Base-by-base conservation (phyloP, 2,113 vertebrate genomes). In the Serinus canaria region DNA sequence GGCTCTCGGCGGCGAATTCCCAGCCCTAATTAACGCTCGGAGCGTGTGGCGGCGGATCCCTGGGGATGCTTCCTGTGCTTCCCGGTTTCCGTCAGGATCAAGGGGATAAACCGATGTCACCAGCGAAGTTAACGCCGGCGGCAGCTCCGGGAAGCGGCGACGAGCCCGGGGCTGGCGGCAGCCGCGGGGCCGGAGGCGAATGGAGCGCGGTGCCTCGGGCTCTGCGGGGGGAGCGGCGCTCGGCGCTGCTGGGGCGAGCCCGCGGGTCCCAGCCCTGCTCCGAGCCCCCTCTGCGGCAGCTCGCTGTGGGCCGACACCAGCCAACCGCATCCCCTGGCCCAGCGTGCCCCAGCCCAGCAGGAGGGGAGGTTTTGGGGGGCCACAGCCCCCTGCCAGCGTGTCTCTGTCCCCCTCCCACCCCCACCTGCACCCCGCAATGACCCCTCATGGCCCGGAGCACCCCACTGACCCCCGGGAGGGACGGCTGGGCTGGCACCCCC, bases 21-120 rank as follows among this genome's bases (percentile, higher is more conserved):
- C 84, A 31, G 39, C 93, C 75, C 96, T 83, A 91, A 95, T 95
- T 94, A 96, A 91, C 88, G 92, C 96, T 50, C 31, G 6, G 73
- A 31, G 37, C 44, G 15, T 58, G 92, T 25, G 10, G 69, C 28
- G 11, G 67, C 28, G 8, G 1, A 7, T 93, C 94, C 95, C 94
- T 0, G 13, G 89, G 81, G 97, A 91, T 2, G 13, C 31, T 94
- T 68, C 94, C 50, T 13, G 23, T 3, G 79, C 37, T 63, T 92
- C 73, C 89, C 70, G 1, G 2, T 31, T 80, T 77, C 89, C 35
- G 14, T n/a, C 86, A 55, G 64, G 89, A 96, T 63, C 89, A 58
- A 81, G 79, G 82, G 91, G 77, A 90, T 86, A 62, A 94, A 88
- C 31, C 87, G 6, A 13, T 0, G 74, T 22, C 79, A 66, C 80